Evolutionary conservation across 2,797 vertebrate species (phyloP).

Genomic region (Sebastes trivittatus): DNA sequence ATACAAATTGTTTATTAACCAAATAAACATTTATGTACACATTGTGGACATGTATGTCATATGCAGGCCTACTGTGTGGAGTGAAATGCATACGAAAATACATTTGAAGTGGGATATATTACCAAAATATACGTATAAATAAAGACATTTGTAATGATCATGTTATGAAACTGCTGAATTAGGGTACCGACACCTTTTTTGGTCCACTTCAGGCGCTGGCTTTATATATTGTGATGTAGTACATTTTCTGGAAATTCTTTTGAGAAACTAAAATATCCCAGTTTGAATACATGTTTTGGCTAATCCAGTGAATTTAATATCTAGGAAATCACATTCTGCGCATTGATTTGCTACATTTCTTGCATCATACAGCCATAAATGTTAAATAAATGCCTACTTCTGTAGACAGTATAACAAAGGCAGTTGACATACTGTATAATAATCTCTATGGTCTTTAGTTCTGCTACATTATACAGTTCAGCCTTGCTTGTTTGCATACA

Average conservation of each 20-base stretch:
- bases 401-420: not conserved
- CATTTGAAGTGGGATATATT: no score
- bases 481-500: not conserved
- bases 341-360: not conserved
- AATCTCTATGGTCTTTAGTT: not conserved
- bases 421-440: not conserved
- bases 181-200: no score
- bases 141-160: no score
- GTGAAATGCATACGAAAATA: no score
- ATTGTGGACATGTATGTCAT: no score
- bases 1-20: fast-evolving
- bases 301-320: not conserved
- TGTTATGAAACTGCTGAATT: no score
- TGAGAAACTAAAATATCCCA: not conserved
- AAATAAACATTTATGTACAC: fast-evolving
- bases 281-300: not conserved
- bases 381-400: not conserved
- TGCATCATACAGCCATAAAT: not conserved
- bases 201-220: no score
- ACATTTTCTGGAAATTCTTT: not conserved
- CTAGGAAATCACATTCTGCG: not conserved
- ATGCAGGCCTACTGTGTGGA: fast-evolving
- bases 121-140: no score
- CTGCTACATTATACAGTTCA: not conserved
- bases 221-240: not conserved